A percentile compares a stretch with the other conserved stretches of the same genome.
Conservation (phyloP, 2,113 vertebrate species). For the Nycticebus coucang region DNA sequence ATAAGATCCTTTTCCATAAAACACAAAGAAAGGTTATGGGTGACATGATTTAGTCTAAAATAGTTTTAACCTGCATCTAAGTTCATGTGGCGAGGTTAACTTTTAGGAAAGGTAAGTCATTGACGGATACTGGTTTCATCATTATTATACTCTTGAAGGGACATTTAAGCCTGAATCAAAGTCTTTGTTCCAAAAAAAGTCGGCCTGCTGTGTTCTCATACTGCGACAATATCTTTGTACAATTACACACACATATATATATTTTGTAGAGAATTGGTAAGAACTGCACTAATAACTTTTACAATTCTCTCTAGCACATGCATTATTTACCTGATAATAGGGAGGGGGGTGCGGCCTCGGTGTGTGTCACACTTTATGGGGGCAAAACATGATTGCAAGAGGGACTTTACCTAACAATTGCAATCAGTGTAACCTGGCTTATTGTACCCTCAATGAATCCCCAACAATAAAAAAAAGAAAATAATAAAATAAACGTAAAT, state of each 20-base stretch:
- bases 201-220: background rate
- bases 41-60: constrained; percentile 20
- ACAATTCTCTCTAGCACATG: background rate
- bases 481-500: too few species aligned
- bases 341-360: too few species aligned
- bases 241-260: too few species aligned
- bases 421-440: too few species aligned
- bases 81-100: background rate
- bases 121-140: background rate
- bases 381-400: too few species aligned
- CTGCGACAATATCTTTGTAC: background rate
- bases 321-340: background rate
- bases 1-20: constrained; percentile 21
- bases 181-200: background rate
- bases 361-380: too few species aligned
- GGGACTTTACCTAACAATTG: too few species aligned
- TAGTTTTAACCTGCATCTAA: constrained; percentile 4
- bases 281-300: background rate
- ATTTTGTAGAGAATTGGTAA: background rate
- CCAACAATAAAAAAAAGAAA: too few species aligned
- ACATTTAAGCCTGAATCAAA: background rate
- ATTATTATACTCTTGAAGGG: background rate
- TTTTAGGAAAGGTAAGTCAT: background rate
- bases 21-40: background rate
- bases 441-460: too few species aligned